Evolutionary conservation across 2,888 invertebrate species (phyloP), one percentile per base, ranked within the genome.

Genomic region (Himalopsyche anomala): DNA sequence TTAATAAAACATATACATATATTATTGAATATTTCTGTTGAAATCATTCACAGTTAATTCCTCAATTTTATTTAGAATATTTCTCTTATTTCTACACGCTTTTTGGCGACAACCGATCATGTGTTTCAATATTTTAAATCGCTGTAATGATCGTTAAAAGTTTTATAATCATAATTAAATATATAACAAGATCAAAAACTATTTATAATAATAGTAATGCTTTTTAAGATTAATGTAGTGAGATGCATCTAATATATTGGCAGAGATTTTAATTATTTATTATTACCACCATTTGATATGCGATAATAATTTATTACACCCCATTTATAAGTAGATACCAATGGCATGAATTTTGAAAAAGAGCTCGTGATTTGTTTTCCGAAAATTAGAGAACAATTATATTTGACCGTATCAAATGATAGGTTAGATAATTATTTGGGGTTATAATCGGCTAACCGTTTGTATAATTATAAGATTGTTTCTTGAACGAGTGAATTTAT

Each of bases 341-440:
- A 74, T 15, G 5, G 28, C 38, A 74, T 74, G 74, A 38, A 36
- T 74, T 28, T 62, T 12, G 36, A 15, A 74, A 74, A 74, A 74
- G 74, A 74, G 36, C 38, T 74, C 28, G 19, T 74, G 19, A 36
- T 62, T 62, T 74, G 28, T 74, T 74, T 74, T 74, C 36, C 12
- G 74, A 74, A 74, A 74, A 38, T 74, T 74, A 74, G 74, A 74
- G 74, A 74, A 74, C 74, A 74, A 74, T 74, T 74, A 74, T 74
- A 15, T 74, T 74, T 36, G 74, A 74, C 74, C 74, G 74, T 28
- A 74, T 74, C 74, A 74, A 74, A 74, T 74, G 74, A 74, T 74
- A 74, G 74, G 74, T 74, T 74, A 74, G 74, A 74, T 74, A 74
- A 74, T 74, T 74, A 38, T 74, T 36, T 36, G 51, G 74, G 36